phyloP scores from a whole-genome alignment of 2,113 vertebrate genomes.

The Engraulis encrasicolus region DNA sequence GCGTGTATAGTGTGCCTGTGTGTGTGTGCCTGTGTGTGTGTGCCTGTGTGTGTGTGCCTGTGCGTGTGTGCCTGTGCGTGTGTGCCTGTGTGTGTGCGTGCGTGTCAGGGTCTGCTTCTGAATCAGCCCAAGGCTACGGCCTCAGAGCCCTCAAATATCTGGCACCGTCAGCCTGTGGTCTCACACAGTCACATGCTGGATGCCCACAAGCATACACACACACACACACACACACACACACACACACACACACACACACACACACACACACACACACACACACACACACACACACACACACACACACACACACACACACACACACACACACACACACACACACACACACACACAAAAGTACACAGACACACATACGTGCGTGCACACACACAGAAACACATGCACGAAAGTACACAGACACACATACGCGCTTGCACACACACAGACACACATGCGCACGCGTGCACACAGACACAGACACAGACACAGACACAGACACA shows the following conservation, averaged over 20 bases:
- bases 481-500: neutral
- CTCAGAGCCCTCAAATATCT: neutral
- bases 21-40: neutral
- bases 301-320: neutral
- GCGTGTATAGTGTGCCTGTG: too few species aligned
- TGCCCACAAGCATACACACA: neutral
- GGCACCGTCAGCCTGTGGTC: neutral
- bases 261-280: neutral
- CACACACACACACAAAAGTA: neutral
- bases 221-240: neutral
- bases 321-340: neutral
- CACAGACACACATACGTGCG: too few species aligned
- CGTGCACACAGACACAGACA: neutral
- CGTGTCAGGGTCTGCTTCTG: neutral
- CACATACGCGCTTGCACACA: neutral
- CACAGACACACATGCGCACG: neutral
- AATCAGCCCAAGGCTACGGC: neutral
- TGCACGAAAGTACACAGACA: neutral
- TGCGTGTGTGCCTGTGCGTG: neutral
- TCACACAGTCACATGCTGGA: conserved; percentile 2
- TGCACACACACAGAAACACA: neutral
- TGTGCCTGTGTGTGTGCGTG: conserved; percentile 7
- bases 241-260: neutral
- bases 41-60: neutral
- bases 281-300: too few species aligned